Conservation (phyloP, 1,140 invertebrate species). For the Pogonus chalceus region DNA sequence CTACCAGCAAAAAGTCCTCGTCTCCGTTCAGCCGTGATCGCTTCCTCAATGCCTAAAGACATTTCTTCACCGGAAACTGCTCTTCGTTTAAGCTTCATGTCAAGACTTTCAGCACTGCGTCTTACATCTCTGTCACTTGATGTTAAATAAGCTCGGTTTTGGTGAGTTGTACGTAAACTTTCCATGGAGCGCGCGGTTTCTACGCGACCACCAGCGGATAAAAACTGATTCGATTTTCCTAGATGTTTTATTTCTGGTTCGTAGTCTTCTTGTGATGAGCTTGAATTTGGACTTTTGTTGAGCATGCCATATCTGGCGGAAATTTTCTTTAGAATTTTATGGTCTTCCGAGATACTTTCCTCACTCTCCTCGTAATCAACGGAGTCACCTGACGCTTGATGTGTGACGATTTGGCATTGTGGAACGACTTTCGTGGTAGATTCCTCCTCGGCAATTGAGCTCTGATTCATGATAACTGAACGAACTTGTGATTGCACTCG, state of each 20-base stretch:
- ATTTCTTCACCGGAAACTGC: constrained; percentile 47
- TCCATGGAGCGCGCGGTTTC: constrained; percentile 60
- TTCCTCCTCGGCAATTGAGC: constrained; percentile 13
- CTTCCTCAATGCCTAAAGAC: constrained; percentile 33
- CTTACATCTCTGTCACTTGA: constrained; percentile 54
- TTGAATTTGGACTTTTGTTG: constrained; percentile 54
- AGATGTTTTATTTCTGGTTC: constrained; percentile 42
- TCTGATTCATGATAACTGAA: neutral
- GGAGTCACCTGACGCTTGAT: constrained; percentile 37
- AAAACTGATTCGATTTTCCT: constrained; percentile 44
- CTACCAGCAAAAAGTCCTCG: constrained; percentile 54
- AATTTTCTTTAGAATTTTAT: constrained; percentile 18
- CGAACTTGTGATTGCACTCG: constrained; percentile 3
- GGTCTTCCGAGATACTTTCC: constrained; percentile 22
- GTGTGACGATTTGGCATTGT: constrained; percentile 37
- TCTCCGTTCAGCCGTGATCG: constrained; percentile 47
- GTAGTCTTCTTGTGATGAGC: constrained; percentile 60
- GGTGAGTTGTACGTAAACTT: constrained; percentile 41
- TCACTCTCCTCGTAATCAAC: constrained; percentile 31
- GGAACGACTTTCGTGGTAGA: constrained; percentile 17
- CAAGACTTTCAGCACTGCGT: constrained; percentile 45
- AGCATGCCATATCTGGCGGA: constrained; percentile 26
- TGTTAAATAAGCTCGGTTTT: constrained; percentile 43
- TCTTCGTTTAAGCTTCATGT: constrained; percentile 45
- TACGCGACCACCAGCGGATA: constrained; percentile 43